Evolutionary conservation across 2,113 vertebrate genomes (phyloP), one percentile per base, ranked within the genome.

Genomic region (Dipodomys stephensi): DNA sequence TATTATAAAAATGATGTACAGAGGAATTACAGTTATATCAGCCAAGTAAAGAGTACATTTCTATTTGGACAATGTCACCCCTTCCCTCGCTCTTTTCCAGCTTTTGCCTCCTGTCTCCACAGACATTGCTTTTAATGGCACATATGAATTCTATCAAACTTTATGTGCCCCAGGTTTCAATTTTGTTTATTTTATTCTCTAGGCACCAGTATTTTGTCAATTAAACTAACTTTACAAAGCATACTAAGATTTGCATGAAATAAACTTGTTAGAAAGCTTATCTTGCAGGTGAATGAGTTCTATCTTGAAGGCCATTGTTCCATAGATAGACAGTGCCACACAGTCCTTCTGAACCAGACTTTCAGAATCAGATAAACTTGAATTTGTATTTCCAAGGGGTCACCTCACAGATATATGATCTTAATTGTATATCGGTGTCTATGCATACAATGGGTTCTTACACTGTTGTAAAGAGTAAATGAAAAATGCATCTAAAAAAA

Each of bases 401-500:
- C 30, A 57, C 69, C 69, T 87, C 16, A 39, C 72, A 83, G 62
- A 9, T 49, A 13, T 18, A 30, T 78, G 62, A 86, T 74, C 64
- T 83, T 90, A 49, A 94, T 53, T 57, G 6, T 72, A 16, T n/a
- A 53, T 91, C 19, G 18, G 87, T 84, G 46, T 53, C 39, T 39
- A 39, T 39, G 39, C 39, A 39, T 39, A 39, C 39, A 39, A 39
- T 39, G 39, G 39, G 39, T 39, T 39, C 82, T 62, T 74, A 23
- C 22, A 86, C 22, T 88, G n/a, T 91, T 90, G 6, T 69, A 77
- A 95, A 78, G 53, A 92, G 49, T 79, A 92, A 69, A 74, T 82
- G 27, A 79, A 30, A 84, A 30, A 83, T 79, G 8, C 30, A 88
- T 67, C 11, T 88, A 91, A 86, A 71, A 83, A 39, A 91, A 86